Conservation (phyloP, 2,113 vertebrate species). For the Podilymbus podiceps region DNA sequence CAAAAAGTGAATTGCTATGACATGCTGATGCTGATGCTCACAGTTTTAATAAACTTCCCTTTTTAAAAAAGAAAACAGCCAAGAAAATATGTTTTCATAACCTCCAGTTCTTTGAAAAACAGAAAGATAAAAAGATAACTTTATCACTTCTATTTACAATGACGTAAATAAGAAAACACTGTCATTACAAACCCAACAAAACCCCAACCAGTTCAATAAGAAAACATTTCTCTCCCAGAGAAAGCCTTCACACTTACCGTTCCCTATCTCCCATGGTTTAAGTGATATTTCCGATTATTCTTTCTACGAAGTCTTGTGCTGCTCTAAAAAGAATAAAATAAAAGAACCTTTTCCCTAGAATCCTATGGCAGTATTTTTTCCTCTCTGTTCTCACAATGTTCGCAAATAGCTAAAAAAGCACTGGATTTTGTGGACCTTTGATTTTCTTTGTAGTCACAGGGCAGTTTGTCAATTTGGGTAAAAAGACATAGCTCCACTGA, state of each 20-base stretch:
- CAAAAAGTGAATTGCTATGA: not conserved
- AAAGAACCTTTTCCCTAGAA: not conserved
- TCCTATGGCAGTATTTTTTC: not conserved
- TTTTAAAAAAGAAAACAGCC: not conserved
- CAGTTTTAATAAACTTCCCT: not conserved
- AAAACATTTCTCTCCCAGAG: not conserved
- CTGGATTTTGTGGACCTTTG: not conserved
- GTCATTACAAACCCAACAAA: not conserved
- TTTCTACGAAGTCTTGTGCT: not conserved
- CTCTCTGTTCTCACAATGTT: not conserved
- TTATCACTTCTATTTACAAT: not conserved
- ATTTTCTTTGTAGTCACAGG: not conserved
- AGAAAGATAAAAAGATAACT: not conserved
- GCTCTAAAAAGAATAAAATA: not conserved
- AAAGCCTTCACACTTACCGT: not conserved
- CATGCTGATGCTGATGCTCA: not conserved
- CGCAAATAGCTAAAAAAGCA: not conserved
- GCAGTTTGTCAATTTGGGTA: not conserved
- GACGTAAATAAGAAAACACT: not conserved
- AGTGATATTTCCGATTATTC: not conserved
- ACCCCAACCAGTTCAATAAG: not conserved
- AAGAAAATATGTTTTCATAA: not conserved
- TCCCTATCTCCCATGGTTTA: not conserved
- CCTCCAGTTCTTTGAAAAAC: not conserved
- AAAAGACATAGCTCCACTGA: not conserved